Evolutionary conservation across 2,888 invertebrate species (phyloP), one percentile per base, ranked within the genome.

Genomic region (Torymus auratus): DNA sequence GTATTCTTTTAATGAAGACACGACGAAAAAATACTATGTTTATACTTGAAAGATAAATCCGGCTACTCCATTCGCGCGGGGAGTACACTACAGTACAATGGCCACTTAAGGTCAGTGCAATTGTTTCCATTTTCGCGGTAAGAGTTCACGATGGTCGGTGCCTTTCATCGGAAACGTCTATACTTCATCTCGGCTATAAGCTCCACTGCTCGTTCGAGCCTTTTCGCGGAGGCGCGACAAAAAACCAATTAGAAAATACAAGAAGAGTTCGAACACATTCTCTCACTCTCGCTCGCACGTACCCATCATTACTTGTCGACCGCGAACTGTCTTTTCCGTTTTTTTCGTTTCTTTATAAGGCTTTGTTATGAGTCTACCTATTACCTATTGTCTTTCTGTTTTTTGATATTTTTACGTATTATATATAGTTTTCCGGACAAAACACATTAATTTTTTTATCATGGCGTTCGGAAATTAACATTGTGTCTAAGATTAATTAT

Each of bases 191-290:
- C 41, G 68, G n/a, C 10, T 17, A 68, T 65, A 62, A 68, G 41
- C 61, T 3, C 52, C 14, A 17, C 4, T 11, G 12, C 14, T 71
- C 41, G 72, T 20, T 65, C 17, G 52, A 82, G 41, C 12, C 23
- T 72, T 67, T 69, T 58, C 64, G 11, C 5, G 80, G 64, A 62
- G 68, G 69, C 70, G 69, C 73, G 78, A 79, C 69, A 68, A 79
- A 78, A 72, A 76, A 76, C 65, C 78, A 68, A 82, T 78, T 82
- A 72, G 73, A 73, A 78, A 78, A 80, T 72, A 76, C 62, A 72
- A 77, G 80, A 69, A 68, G 20, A 75, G 58, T 67, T 70, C 70
- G 61, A 71, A 75, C 60, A 71, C 50, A 71, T 75, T 60, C 80
- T 71, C 60, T n/a, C 56, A 28, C 20, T 69, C 69, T 23, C 65